A percentile compares a stretch with the other conserved stretches of the same genome.
Evolutionary conservation across 2,888 invertebrate species (phyloP).

Genomic region (Zeuzera pyrina): DNA sequence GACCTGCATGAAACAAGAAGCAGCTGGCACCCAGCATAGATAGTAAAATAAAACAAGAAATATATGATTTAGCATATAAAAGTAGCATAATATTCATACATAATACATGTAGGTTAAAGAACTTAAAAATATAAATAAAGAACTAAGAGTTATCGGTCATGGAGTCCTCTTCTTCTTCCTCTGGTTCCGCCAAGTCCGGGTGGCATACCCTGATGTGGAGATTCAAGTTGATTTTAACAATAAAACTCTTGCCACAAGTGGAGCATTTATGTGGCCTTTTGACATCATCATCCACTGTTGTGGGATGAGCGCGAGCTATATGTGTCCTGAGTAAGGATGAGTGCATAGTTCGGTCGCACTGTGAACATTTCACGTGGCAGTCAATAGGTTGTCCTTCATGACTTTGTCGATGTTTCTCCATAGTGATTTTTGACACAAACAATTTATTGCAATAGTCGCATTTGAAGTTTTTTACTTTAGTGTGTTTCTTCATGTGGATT

Average conservation of each 20-base stretch:
- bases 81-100: conserved; percentile 44
- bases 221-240: conserved; percentile 61
- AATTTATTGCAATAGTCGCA: conserved; percentile 59
- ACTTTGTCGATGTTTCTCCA: conserved; percentile 59
- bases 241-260: conserved; percentile 62
- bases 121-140: conserved; percentile 22
- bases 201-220: conserved; percentile 63
- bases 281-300: conserved; percentile 52
- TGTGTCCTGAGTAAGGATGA: conserved; percentile 55
- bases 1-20: too few relatives aligned
- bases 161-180: conserved; percentile 63
- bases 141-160: conserved; percentile 62
- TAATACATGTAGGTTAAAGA: conserved; percentile 35
- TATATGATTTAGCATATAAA: conserved; percentile 44
- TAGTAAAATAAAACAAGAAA: conserved; percentile 18
- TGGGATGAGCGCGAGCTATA: conserved; percentile 47
- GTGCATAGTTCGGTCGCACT: conserved; percentile 62
- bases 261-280: conserved; percentile 61
- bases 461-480: conserved; percentile 65
- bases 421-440: conserved; percentile 63
- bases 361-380: conserved; percentile 59
- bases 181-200: conserved; percentile 58
- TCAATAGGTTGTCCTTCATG: conserved; percentile 63
- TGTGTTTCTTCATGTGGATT: conserved; percentile 65
- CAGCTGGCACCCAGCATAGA: conserved; percentile 4